phyloP scores from a whole-genome alignment of 2,113 vertebrate genomes.

The Paratilapia polleni region DNA sequence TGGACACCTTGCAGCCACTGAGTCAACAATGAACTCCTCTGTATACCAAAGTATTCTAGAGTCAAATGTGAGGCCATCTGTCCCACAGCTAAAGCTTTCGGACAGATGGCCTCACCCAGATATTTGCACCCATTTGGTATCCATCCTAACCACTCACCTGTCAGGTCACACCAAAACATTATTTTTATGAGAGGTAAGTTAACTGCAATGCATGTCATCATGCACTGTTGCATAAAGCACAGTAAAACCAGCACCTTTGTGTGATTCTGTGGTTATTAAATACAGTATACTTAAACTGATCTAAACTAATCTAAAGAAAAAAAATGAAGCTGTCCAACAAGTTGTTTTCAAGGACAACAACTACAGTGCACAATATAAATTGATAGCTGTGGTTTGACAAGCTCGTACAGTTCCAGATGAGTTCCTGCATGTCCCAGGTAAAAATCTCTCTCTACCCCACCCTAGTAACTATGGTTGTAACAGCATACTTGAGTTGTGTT shows the following conservation, averaged over 20 bases:
- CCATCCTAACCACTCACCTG: not conserved
- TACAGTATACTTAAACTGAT: not conserved
- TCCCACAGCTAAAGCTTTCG: too few relatives aligned
- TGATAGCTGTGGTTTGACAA: not conserved
- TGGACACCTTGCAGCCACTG: too few relatives aligned
- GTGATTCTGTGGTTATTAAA: not conserved
- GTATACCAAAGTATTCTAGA: too few relatives aligned
- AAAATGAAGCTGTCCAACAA: not conserved
- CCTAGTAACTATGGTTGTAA: not conserved
- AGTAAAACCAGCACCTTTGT: not conserved
- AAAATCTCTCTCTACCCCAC: not conserved
- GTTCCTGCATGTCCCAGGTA: constrained; percentile 13
- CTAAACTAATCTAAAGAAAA: not conserved
- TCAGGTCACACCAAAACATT: not conserved
- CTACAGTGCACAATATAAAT: not conserved
- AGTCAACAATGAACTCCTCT: too few relatives aligned
- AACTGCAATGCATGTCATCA: not conserved
- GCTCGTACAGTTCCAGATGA: not conserved
- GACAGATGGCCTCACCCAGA: too few relatives aligned
- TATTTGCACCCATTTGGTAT: not conserved
- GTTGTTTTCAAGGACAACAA: not conserved
- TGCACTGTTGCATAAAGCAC: too few relatives aligned
- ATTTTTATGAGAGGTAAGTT: not conserved
- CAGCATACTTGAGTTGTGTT: not conserved
- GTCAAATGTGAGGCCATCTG: too few relatives aligned